Conservation (phyloP, 92 coral and sea anemone species). For the Epizoanthus ramosus region DNA sequence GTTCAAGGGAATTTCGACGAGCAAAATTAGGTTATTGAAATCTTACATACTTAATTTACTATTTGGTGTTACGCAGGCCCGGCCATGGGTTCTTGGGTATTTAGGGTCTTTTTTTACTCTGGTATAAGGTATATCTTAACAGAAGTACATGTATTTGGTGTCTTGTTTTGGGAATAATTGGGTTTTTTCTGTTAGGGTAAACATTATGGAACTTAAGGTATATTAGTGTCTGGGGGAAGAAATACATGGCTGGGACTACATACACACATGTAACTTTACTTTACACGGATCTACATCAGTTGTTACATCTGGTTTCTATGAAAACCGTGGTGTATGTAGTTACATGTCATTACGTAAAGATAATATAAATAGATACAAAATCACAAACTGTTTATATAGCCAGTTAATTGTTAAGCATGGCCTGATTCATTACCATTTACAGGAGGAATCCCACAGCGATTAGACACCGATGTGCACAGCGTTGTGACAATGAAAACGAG, state of each 20-base stretch:
- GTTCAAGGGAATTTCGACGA: too few species aligned
- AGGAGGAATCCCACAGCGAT: neutral
- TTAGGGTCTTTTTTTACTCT: conserved; percentile 1
- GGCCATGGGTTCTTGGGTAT: neutral
- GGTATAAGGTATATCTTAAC: neutral
- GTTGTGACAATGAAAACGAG: too few species aligned
- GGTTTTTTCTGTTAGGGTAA: neutral
- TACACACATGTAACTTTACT: neutral
- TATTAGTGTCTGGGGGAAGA: neutral
- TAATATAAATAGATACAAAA: conserved; percentile 4
- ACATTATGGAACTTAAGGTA: conserved; percentile 8
- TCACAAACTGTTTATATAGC: conserved; percentile 4
- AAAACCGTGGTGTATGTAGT: neutral
- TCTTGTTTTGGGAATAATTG: neutral
- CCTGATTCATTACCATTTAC: conserved; percentile 4
- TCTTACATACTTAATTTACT: too few species aligned
- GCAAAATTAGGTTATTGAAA: too few species aligned
- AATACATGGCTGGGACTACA: neutral
- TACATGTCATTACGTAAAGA: neutral
- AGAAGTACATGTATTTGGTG: neutral
- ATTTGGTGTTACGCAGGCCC: neutral
- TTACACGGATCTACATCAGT: conserved; percentile 7
- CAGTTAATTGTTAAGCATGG: neutral
- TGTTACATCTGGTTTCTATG: conserved; percentile 16
- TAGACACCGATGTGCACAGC: too few species aligned